Evolutionary conservation across 2,888 invertebrate genomes (phyloP), one percentile per base, ranked within the genome.

Genomic region (Calliphora vomitoria): DNA sequence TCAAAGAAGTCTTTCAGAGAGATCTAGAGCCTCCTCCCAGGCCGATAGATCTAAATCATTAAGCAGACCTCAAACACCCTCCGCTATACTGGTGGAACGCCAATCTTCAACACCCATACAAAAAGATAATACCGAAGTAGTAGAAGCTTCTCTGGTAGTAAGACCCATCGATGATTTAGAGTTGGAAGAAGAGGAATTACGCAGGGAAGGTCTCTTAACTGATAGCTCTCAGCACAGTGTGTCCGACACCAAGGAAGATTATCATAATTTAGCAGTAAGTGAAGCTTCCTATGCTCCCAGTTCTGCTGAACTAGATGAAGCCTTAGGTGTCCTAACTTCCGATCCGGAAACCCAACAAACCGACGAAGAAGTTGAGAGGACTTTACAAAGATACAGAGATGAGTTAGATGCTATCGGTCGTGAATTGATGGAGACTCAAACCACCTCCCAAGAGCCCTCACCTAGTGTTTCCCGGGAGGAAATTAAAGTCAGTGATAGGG

Each of bases 131-230:
- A 94, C 95, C 82, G 96, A 95, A 93, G 90, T 95, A 90, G 93
- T 96, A 13, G 96, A 96, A 92, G 96, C 96, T 1, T 95, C 95
- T 6, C 92, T 96, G 64, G 94, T 96, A 15, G 96, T 96, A 25
- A 95, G 96, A 89, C 96, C 95, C 13, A 95, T 96, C 88, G 95
- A 95, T 90, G 95, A 95, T 72, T 94, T 95, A 53, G 93, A 93
- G 84, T 87, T 92, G 66, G 92, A 92, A 60, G 92, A 93, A 79
- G 92, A 92, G 72, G 92, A 90, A 50, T 86, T 92, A 15, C 90
- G 93, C 0, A 89, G 93, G 0, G 92, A 92, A 69, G 93, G 93
- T 10, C 80, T 92, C 15, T 90, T 92, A 13, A 91, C 92, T 0
- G 92, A 92, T 41, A 92, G 93, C 64, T 93, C 93, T 2, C 92